A percentile compares a stretch with the other conserved stretches of the same genome.
Evolutionary conservation across 2,888 invertebrate species (phyloP).

Genomic region (Caenorhabditis sulstoni): DNA sequence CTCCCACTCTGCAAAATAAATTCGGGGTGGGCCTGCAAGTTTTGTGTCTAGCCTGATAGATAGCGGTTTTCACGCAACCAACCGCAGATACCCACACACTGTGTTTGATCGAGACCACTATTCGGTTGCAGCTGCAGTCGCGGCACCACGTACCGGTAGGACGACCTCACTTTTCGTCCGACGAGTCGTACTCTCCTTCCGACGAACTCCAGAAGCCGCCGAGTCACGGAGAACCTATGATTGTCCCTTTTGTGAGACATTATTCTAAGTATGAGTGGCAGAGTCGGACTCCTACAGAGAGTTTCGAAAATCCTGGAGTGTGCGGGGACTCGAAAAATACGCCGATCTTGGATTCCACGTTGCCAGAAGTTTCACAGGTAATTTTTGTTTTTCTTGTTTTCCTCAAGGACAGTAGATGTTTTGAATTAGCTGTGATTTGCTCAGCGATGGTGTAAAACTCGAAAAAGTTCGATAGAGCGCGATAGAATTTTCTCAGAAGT

Average conservation of each 20-base stretch:
- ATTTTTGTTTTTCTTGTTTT: too few species aligned
- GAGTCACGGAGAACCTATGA: slow-evolving; percentile 13
- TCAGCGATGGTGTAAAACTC: background rate
- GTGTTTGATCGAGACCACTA: background rate
- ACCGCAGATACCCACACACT: background rate
- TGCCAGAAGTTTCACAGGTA: slow-evolving; percentile 1
- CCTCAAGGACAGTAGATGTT: background rate
- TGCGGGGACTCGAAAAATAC: too few species aligned
- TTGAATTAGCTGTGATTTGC: background rate
- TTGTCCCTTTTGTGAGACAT: slow-evolving; percentile 41
- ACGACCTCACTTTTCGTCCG: too few species aligned
- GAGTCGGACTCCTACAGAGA: too few species aligned
- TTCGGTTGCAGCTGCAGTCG: too few species aligned
- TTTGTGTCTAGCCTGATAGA: background rate
- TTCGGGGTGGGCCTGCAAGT: background rate
- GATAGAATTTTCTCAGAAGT: too few species aligned
- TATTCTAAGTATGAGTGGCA: too few species aligned
- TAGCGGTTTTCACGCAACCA: background rate
- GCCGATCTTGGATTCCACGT: too few species aligned
- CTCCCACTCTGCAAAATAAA: background rate
- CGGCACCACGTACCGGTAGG: too few species aligned
- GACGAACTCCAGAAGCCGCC: background rate
- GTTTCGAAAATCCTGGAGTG: too few species aligned
- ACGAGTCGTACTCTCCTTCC: background rate
- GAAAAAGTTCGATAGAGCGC: background rate